phyloP scores from a whole-genome alignment of 1,140 invertebrate species.

The Sipha flava region DNA sequence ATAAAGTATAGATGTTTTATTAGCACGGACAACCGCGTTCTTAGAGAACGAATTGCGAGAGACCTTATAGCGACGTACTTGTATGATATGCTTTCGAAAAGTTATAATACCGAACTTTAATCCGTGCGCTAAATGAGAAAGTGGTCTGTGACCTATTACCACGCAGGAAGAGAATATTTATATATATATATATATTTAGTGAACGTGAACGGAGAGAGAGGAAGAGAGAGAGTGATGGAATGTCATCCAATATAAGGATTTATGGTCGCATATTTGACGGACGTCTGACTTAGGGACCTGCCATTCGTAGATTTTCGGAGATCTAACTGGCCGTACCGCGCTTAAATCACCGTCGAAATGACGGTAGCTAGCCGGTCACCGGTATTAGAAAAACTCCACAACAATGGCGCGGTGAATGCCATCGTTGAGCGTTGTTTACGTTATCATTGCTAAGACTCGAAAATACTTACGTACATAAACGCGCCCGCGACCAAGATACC shows the following conservation, averaged over 20 bases:
- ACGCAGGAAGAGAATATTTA: too few relatives aligned
- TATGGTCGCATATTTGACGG: not conserved
- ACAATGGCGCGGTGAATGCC: not conserved
- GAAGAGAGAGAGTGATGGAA: not conserved
- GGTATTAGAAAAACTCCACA: conserved; percentile 6
- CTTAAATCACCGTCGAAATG: conserved; percentile 7
- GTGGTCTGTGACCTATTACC: too few relatives aligned
- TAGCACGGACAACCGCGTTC: too few relatives aligned
- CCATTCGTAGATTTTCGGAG: not conserved
- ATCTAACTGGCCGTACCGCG: not conserved
- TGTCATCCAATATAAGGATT: not conserved
- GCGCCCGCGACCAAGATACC: not conserved
- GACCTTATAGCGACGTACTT: too few relatives aligned
- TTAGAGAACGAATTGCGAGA: too few relatives aligned
- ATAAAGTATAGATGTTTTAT: too few relatives aligned
- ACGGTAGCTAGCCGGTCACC: not conserved
- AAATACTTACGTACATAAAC: not conserved
- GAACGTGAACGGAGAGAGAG: not conserved
- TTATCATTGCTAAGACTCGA: not conserved
- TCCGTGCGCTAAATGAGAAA: too few relatives aligned
- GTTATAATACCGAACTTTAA: too few relatives aligned
- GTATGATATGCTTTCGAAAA: too few relatives aligned
- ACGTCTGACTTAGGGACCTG: not conserved
- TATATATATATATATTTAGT: too few relatives aligned
- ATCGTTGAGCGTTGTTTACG: not conserved